phyloP scores from a whole-genome alignment of 2,888 invertebrate genomes.

The Quadroppia sp. region DNA sequence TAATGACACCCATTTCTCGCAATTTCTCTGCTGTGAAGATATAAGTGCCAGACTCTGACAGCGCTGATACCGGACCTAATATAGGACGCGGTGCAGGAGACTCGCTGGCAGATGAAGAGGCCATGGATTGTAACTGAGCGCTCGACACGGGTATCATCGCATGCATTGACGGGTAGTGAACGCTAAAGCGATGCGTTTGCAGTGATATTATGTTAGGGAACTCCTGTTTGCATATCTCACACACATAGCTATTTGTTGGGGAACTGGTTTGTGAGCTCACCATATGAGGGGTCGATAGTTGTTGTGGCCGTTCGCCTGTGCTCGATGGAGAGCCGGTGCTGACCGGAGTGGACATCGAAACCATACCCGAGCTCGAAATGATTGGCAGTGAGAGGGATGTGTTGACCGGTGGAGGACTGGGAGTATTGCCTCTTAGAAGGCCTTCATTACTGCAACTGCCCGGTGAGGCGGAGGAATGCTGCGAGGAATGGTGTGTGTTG shows the following conservation, averaged over 20 bases:
- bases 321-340: slow-evolving; percentile 5
- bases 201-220: slow-evolving; percentile 36
- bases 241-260: slow-evolving; percentile 36
- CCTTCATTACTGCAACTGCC: slow-evolving; percentile 33
- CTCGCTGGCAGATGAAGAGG: slow-evolving; percentile 29
- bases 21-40: slow-evolving; percentile 66
- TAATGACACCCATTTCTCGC: slow-evolving; percentile 68
- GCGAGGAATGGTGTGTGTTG: slow-evolving; percentile 27
- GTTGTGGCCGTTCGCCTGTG: slow-evolving; percentile 10
- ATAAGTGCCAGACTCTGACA: slow-evolving; percentile 33
- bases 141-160: slow-evolving; percentile 26
- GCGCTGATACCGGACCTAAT: slow-evolving; percentile 6
- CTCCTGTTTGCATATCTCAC: slow-evolving; percentile 42
- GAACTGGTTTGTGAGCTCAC: slow-evolving; percentile 38
- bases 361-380: background rate
- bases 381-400: slow-evolving; percentile 17
- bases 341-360: background rate
- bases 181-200: slow-evolving; percentile 39
- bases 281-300: background rate
- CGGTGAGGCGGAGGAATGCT: slow-evolving; percentile 36
- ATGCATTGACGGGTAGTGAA: slow-evolving; percentile 36
- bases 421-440: slow-evolving; percentile 2
- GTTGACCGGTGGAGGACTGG: slow-evolving; percentile 32
- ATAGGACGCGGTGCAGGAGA: slow-evolving; percentile 11
- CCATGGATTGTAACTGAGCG: slow-evolving; percentile 23